phyloP scores from a whole-genome alignment of 2,113 vertebrate genomes.

The Pseudorasbora parva region DNA sequence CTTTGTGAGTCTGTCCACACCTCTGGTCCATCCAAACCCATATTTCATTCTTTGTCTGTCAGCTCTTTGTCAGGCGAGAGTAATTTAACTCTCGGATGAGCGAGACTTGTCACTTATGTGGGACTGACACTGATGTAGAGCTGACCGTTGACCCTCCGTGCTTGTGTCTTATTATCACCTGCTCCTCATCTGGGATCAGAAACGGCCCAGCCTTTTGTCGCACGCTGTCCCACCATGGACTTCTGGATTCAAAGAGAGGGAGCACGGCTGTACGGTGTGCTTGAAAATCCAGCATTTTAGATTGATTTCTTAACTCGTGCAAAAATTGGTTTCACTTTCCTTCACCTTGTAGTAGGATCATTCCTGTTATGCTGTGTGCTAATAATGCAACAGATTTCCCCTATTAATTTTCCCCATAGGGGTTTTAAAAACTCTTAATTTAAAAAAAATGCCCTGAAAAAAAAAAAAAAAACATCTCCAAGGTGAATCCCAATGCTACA shows the following conservation, averaged over 20 bases:
- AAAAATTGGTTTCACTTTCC: background rate
- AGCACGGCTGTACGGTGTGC: background rate
- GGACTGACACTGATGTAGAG: conserved; percentile 28
- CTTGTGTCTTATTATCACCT: conserved; percentile 52
- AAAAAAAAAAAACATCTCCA: background rate
- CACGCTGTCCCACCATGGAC: background rate
- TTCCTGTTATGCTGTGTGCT: background rate
- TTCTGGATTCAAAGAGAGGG: background rate
- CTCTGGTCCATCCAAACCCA: conserved; percentile 12
- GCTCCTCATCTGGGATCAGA: conserved; percentile 20
- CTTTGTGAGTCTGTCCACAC: conserved; percentile 36
- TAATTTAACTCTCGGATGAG: conserved; percentile 38
- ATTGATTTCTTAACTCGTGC: background rate
- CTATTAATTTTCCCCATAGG: too few relatives aligned
- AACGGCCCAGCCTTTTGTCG: conserved; percentile 19
- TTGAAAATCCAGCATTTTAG: background rate
- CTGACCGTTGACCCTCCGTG: conserved; percentile 29
- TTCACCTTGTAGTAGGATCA: background rate
- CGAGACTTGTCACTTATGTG: conserved; percentile 34
- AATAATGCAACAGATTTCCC: background rate
- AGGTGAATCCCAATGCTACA: background rate
- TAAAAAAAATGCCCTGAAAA: background rate
- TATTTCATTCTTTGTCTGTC: conserved; percentile 28
- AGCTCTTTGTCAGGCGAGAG: conserved; percentile 26
- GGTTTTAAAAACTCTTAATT: background rate